Conservation (phyloP, 2,113 vertebrate genomes). For the Pollimyrus isidori region DNA sequence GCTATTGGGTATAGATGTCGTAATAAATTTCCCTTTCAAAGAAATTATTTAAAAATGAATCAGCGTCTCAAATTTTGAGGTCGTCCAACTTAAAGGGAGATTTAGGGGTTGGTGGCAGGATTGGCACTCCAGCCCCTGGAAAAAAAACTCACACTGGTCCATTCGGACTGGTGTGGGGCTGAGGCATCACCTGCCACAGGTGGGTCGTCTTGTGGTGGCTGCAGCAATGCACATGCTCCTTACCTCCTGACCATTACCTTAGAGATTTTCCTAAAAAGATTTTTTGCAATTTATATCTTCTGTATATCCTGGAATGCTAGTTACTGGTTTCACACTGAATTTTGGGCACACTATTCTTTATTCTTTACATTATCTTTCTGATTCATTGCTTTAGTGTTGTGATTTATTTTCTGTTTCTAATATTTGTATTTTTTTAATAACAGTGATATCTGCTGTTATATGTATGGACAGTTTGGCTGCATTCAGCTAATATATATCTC, state of each 20-base stretch:
- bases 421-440: neutral
- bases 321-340: neutral
- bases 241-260: no score
- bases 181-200: no score
- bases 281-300: neutral
- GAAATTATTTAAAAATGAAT: neutral
- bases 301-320: neutral
- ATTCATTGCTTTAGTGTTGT: neutral
- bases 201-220: no score
- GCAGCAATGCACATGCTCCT: no score
- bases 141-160: no score
- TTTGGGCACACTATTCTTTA: neutral
- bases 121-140: no score
- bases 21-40: neutral
- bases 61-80: neutral
- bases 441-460: neutral
- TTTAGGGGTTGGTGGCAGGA: no score
- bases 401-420: neutral
- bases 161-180: no score
- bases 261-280: neutral
- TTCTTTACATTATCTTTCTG: neutral
- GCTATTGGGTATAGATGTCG: neutral
- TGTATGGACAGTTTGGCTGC: neutral
- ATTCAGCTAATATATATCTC: neutral
- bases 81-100: no score